Base-by-base conservation (phyloP, 92 coral and sea anemone genomes). In the Phymanthus crucifer region DNA sequence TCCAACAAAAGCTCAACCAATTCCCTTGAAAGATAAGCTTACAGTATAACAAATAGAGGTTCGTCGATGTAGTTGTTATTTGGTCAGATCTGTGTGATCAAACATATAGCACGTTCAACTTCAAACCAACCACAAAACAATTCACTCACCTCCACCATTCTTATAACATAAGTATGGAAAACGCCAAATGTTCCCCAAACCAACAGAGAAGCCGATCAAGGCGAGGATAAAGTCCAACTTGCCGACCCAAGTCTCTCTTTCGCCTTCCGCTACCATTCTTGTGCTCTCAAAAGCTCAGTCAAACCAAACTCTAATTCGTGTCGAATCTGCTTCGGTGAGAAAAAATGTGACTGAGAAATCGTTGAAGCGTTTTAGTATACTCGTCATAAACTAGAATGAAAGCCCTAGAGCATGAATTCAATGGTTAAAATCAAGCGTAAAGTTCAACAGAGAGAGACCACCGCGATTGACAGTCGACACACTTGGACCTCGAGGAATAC, bases 181-280 rank as follows among this genome's bases (percentile, higher is more conserved):
- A 40, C 98, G 92, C 98, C 98, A 93, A 70, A 93, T 91, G 86
- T 93, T 93, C 47, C 98, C 98, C 43, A 93, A 86, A 33, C 98
- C 98, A 18, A 93, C 98, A 23, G 98, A 91, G 66, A 93, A 84
- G 1, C 98, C 98, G 57, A 93, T 93, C 43, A 91, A 83, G 36
- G 98, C 98, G 54, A 93, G 88, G 46, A 93, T 78, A 82, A 93
- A 93, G 75, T 93, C 98, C 24, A 89, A 88, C 73, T 93, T 93
- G 50, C 94, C 94, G 36, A 91, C 94, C 98, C 98, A 93, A 1
- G 94, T 90, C 65, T 93, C 98, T 8, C 98, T 84, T 37, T 83
- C 94, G 58, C 98, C 83, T 37, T 83, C 94, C 38, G 81, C 81
- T 27, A 77, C 81, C 81, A 77, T 77, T 69, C 16, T 61, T 61